Conservation (phyloP, 2,888 invertebrate species). For the Argyra leucocephala region DNA sequence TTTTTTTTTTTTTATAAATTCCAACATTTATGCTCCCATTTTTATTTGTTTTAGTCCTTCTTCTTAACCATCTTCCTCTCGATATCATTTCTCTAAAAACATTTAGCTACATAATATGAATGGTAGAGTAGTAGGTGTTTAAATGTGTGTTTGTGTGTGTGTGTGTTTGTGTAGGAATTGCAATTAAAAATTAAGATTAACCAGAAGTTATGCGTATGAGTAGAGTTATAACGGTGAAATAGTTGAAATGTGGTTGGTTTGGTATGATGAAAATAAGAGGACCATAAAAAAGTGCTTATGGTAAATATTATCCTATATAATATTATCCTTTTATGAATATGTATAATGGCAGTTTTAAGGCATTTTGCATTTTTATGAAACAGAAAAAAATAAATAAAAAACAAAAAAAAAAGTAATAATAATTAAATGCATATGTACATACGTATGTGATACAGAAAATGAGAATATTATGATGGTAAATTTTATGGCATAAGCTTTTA, state of each 20-base stretch:
- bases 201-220: neutral
- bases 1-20: too few species aligned
- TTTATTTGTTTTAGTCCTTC: too few species aligned
- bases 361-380: neutral
- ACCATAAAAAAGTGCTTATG: neutral
- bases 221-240: neutral
- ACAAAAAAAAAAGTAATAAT: too few species aligned
- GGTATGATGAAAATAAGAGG: neutral
- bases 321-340: neutral
- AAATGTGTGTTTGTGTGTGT: neutral
- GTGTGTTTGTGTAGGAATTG: neutral
- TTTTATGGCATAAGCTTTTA: too few species aligned
- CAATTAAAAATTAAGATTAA: conserved; percentile 1
- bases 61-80: too few species aligned
- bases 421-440: too few species aligned
- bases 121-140: too few species aligned
- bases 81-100: too few species aligned
- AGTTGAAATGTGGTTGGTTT: neutral
- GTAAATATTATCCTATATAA: neutral
- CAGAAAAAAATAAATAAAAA: neutral
- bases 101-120: too few species aligned
- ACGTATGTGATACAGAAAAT: too few species aligned
- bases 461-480: too few species aligned
- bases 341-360: neutral
- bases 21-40: too few species aligned